Conservation (phyloP, 2,113 vertebrate species). For the Melanocharis versteri region DNA sequence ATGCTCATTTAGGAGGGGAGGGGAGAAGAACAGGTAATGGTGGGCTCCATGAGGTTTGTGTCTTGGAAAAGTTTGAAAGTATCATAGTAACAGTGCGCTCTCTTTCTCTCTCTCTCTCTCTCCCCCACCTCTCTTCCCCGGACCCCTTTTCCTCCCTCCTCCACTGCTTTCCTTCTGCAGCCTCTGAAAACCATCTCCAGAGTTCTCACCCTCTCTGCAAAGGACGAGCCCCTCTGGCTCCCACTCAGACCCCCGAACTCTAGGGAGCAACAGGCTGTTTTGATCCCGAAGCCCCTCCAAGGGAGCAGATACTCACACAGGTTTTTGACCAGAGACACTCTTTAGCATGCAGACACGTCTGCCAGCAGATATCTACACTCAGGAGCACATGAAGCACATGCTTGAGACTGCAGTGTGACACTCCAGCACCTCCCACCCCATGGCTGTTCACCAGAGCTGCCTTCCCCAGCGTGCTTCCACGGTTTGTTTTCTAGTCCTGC, state of each 20-base stretch:
- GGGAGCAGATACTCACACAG: not conserved
- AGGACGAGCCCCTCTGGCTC: constrained; percentile 86
- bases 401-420: constrained; percentile 38
- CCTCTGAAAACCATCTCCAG: constrained; percentile 66
- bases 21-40: not conserved
- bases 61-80: not conserved
- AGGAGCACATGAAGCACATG: not conserved
- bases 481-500: not conserved
- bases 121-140: not conserved
- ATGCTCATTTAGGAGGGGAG: not conserved
- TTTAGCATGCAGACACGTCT: not conserved
- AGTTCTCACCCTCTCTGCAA: constrained; percentile 66
- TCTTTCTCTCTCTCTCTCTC: not conserved
- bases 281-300: not conserved
- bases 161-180: constrained; percentile 64
- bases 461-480: not conserved
- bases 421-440: constrained; percentile 37
- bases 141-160: not conserved
- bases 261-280: constrained; percentile 69
- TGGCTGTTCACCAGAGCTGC: not conserved
- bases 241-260: constrained; percentile 88
- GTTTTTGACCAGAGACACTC: constrained; percentile 9
- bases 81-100: not conserved
- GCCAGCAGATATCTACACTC: not conserved
- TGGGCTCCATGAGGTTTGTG: not conserved